Base-by-base conservation (phyloP, 2,113 vertebrate genomes). In the Sebastes fasciatus region DNA sequence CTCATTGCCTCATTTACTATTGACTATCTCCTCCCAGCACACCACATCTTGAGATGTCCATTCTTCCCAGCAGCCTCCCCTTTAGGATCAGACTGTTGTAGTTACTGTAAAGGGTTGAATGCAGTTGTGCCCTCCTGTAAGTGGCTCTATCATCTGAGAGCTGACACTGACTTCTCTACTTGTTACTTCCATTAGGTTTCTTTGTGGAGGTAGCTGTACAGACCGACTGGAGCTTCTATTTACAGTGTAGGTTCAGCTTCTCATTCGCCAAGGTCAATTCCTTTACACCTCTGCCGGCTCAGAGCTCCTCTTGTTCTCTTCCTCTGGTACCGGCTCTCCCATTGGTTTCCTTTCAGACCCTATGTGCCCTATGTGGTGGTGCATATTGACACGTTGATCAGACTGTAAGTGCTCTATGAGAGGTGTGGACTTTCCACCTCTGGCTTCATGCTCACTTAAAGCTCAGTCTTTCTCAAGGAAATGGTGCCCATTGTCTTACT, bases 181-280 rank as follows among this genome's bases (percentile, higher is more conserved):
- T 70, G 46, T 83, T 75, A 60, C 62, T 51, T 63, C 23, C 46
- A 67, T 77, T 74, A 69, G 74, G 42, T 43, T 26, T 8, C 23
- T 68, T 19, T 51, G 49, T 12, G 1, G 45, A 64, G 58, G 8
- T 14, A 67, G 72, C 26, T 46, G 45, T 40, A 54, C 65, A 52
- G 40, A 58, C 70, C 57, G 64, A 42, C 16, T 61, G 51, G 49
- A 70, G 11, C 43, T 34, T 78, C 17, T 66, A 49, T 45, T 72
- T 23, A 11, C 52, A 49, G 11, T n/a, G 5, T 0, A 57, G 19
- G 34, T 57, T 85, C 48, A 67, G 42, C 60, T 11, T 71, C 46
- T 79, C 7, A 46, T 58, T 61, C n/a, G 0, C 72, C 14, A 9
- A 74, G 76, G 62, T 80, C 76, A 69, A 5, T n/a, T 23, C 45